Evolutionary conservation across 2,113 vertebrate genomes (phyloP), one percentile per base, ranked within the genome.

Genomic region (Nycticorax nycticorax): DNA sequence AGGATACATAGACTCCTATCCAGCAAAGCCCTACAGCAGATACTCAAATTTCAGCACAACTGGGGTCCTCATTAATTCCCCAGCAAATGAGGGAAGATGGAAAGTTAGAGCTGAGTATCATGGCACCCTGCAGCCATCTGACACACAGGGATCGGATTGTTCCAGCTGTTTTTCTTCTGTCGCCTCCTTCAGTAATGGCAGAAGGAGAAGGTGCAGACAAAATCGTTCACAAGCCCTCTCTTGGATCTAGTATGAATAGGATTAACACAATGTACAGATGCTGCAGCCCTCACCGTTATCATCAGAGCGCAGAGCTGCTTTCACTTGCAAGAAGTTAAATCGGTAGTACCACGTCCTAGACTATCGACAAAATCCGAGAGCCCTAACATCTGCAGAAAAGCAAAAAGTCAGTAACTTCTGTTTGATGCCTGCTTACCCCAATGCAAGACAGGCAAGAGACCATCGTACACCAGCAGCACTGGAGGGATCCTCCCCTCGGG

Each of bases 391-490:
- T 23, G 37, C 37, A 27, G 55, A 4, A 75, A 23, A 48, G 16
- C 35, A 83, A 6, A 5, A 39, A 35, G 27, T 8, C 53, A 27
- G 32, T 10, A 13, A 26, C 55, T 48, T 27, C 39, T 43, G 24
- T 3, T 4, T 7, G 17, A 19, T 9, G 66, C 9, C 15, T 9
- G 1, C 41, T 33, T 8, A 23, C 14, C 19, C 5, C 48, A 12
- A 3, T 0, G 8, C 14, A 21, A 22, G 53, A 16, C 33, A 68
- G 53, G n/a, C 28, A 19, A 27, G 33, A 27, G 27, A 19, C 10
- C 10, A 1, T 0, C 1, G 28, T 0, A 14, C 8, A 5, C 14
- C 3, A 5, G 2, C 10, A 4, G n/a, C 0, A 5, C 56, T 39
- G 75, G 20, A 23, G 27, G 39, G n/a, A 47, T 15, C 30, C 22